A percentile compares a stretch with the other conserved stretches of the same genome.
These are phyloP conservation scores for Abrostola tripartita DNA, from an alignment of 2,888 invertebrate genomes.

Conservation along the genomic window DNA sequence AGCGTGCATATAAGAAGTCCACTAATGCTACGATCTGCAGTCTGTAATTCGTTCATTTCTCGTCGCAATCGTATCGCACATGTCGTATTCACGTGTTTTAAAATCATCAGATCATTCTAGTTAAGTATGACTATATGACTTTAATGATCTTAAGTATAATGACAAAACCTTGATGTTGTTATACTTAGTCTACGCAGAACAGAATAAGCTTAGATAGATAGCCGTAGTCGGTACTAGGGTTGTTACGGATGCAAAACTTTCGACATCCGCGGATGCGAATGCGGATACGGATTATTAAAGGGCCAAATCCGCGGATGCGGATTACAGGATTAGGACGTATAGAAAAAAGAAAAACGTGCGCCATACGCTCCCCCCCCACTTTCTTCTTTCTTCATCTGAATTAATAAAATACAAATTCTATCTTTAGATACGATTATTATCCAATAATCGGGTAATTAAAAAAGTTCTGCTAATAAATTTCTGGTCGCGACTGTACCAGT, in stretches of 20 bases:
- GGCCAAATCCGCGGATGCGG: no score
- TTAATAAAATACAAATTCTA: no score
- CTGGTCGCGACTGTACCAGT: no score
- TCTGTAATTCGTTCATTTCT: neutral
- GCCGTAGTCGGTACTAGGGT: neutral
- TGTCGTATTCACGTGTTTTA: slow-evolving; percentile 22
- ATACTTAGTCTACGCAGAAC: neutral
- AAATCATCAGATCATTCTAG: slow-evolving; percentile 9
- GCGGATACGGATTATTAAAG: no score
- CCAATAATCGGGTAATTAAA: no score
- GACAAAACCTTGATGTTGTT: slow-evolving; percentile 16
- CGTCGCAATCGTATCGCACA: neutral
- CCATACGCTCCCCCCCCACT: no score
- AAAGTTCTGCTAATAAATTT: no score
- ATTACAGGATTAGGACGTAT: no score
- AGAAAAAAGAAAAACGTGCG: no score
- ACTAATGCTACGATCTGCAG: neutral
- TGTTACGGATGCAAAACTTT: slow-evolving; percentile 13
- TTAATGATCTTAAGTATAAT: slow-evolving; percentile 16
- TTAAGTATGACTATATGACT: slow-evolving; percentile 8
- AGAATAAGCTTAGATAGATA: neutral
- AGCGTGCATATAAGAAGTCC: neutral
- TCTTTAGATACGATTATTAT: no score
- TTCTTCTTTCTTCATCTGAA: no score
- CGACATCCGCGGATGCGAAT: neutral